phyloP scores from a whole-genome alignment of 2,888 invertebrate genomes.

The Drosophila dives region DNA sequence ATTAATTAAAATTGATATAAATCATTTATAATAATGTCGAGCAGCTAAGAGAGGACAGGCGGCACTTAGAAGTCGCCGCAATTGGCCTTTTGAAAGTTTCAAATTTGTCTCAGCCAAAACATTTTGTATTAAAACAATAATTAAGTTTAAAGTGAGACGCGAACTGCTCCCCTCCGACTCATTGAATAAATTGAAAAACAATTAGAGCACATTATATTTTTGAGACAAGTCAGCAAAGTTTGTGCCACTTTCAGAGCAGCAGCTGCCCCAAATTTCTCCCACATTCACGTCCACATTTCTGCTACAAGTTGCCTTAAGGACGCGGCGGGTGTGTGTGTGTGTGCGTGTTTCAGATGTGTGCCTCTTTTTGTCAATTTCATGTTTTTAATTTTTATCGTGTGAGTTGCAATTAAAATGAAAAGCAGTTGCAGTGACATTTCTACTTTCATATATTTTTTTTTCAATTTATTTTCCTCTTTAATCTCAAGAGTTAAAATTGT shows the following conservation, averaged over 20 bases:
- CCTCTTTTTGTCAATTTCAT: conserved; percentile 11
- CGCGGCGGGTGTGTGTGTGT: not conserved
- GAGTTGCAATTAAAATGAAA: conserved; percentile 26
- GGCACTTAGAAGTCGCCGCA: conserved; percentile 38
- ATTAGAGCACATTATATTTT: conserved; percentile 47
- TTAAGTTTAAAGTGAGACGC: conserved; percentile 39
- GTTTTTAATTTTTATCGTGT: conserved; percentile 8
- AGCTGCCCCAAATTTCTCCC: conserved; percentile 10
- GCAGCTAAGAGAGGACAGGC: conserved; percentile 5
- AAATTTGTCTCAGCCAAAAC: conserved; percentile 31
- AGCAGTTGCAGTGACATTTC: conserved; percentile 30
- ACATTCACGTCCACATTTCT: conserved; percentile 8
- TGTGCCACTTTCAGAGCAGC: conserved; percentile 34
- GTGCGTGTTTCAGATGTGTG: conserved; percentile 3
- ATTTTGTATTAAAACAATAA: conserved; percentile 32
- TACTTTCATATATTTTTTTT: not conserved
- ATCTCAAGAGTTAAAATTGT: not conserved
- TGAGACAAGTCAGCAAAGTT: conserved; percentile 43
- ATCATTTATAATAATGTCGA: conserved; percentile 47
- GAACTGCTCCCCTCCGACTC: conserved; percentile 29
- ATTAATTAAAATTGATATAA: conserved; percentile 51
- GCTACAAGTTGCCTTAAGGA: conserved; percentile 1
- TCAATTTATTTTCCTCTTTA: not conserved
- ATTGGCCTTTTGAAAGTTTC: conserved; percentile 27
- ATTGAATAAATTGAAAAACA: conserved; percentile 66